A percentile compares a stretch with the other conserved stretches of the same genome.
phyloP scores from a whole-genome alignment of 2,797 vertebrate genomes.

The Enteromius trimaculatus region DNA sequence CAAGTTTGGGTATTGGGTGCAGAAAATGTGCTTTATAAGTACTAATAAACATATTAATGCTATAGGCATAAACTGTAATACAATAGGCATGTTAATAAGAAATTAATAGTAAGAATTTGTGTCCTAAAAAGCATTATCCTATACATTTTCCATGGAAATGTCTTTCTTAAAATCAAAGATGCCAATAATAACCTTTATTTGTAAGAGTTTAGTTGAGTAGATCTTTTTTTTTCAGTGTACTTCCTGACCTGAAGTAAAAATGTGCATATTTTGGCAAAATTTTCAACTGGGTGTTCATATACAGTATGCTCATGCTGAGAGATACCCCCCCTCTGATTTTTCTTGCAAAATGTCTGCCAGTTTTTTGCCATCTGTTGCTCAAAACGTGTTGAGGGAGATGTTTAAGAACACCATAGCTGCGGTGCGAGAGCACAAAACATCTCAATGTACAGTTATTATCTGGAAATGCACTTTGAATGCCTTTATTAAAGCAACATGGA shows the following conservation, averaged over 20 bases:
- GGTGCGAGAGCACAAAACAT: constrained; percentile 2
- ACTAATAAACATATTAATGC: too few species aligned
- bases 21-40: too few species aligned
- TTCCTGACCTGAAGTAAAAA: not conserved
- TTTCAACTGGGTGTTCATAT: not conserved
- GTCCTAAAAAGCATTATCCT: not conserved
- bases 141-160: not conserved
- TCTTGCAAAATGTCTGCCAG: constrained; percentile 10
- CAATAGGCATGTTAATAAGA: not conserved
- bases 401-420: constrained; percentile 4
- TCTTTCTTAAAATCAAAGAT: not conserved
- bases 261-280: not conserved
- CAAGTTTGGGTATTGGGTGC: too few species aligned
- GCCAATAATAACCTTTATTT: constrained; percentile 1
- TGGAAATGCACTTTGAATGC: constrained; percentile 9
- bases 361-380: constrained; percentile 22
- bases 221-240: not conserved
- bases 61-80: too few species aligned
- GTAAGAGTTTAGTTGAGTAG: not conserved
- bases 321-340: not conserved
- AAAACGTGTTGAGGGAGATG: constrained; percentile 10
- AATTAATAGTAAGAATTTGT: not conserved
- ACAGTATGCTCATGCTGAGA: constrained; percentile 3
- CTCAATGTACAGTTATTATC: not conserved
- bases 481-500: constrained; percentile 43